phyloP scores from a whole-genome alignment of 2,888 invertebrate species.

The Trichogramma evanescens region DNA sequence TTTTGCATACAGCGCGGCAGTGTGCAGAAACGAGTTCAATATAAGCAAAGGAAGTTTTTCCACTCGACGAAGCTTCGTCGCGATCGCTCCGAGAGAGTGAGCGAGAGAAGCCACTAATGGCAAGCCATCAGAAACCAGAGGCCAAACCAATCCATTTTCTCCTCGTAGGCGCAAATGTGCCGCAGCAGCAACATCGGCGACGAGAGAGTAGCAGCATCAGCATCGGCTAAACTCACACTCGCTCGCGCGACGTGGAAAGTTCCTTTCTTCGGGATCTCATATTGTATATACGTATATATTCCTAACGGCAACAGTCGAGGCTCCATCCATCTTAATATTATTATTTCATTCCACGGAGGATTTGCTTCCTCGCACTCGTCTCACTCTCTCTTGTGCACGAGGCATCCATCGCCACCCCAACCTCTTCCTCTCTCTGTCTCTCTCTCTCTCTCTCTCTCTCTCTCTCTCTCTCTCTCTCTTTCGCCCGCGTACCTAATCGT shows the following conservation, averaged over 20 bases:
- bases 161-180: slow-evolving; percentile 8
- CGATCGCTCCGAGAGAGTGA: neutral
- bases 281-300: too few relatives aligned
- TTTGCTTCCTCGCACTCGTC: slow-evolving; percentile 15
- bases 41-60: too few relatives aligned
- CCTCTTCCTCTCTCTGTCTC: neutral
- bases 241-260: too few relatives aligned
- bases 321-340: slow-evolving; percentile 46
- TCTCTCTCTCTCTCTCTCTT: neutral
- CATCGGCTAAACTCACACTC: too few relatives aligned
- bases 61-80: too few relatives aligned
- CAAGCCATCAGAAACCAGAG: slow-evolving; percentile 16
- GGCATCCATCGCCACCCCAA: slow-evolving; percentile 4
- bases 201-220: neutral
- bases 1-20: too few relatives aligned
- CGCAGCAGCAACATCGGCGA: neutral
- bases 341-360: slow-evolving; percentile 42
- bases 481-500: neutral
- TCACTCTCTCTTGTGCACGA: slow-evolving; percentile 13
- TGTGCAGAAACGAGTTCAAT: too few relatives aligned
- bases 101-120: slow-evolving; percentile 14
- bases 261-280: too few relatives aligned
- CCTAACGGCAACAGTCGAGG: neutral
- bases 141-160: slow-evolving; percentile 21
- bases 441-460: neutral